These are phyloP conservation scores for Molothrus aeneus DNA, from an alignment of 2,797 vertebrate genomes.

Conservation along the genomic window DNA sequence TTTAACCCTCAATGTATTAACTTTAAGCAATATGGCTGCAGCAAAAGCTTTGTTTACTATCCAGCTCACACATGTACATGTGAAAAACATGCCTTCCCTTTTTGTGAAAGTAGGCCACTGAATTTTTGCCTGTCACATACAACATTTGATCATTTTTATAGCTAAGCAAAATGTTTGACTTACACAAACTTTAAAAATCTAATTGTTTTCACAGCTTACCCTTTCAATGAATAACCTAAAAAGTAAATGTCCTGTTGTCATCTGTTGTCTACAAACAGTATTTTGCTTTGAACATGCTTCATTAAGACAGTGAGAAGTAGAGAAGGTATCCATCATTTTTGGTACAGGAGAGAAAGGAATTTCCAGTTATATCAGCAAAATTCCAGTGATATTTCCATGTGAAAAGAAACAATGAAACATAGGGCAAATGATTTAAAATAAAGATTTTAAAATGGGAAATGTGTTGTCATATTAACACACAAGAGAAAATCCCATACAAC, in stretches of 20 bases:
- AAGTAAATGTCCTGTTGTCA: neutral
- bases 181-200: neutral
- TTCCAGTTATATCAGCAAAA: neutral
- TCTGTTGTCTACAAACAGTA: neutral
- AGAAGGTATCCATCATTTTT: neutral
- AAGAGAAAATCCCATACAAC: neutral
- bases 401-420: neutral
- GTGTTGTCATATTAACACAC: neutral
- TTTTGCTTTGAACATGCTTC: neutral
- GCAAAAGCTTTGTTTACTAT: neutral
- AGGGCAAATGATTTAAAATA: neutral
- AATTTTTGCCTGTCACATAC: neutral
- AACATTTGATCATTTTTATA: conserved; percentile 24
- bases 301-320: neutral
- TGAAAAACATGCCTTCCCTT: neutral
- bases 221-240: neutral
- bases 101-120: neutral
- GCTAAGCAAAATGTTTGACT: conserved; percentile 6
- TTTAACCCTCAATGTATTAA: neutral
- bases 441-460: neutral
- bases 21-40: neutral
- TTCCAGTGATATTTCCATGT: neutral
- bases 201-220: neutral
- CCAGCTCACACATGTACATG: neutral
- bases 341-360: neutral